Evolutionary conservation across 2,888 invertebrate species (phyloP), one percentile per base, ranked within the genome.

Genomic region (Agrochola circellaris): DNA sequence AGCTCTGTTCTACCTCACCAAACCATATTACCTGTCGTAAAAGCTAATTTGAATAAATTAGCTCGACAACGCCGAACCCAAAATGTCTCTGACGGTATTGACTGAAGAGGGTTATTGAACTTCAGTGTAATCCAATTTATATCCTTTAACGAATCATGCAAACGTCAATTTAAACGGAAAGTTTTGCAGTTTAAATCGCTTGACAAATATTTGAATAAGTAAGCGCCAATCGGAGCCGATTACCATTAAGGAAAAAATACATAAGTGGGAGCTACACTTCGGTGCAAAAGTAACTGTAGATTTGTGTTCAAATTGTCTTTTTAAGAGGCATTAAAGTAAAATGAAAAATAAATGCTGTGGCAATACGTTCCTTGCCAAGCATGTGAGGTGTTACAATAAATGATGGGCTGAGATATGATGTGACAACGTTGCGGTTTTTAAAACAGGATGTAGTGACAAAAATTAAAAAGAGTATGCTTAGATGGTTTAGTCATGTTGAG

Each of bases 1-100:
- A 48, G 30, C 7, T 69, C 48, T 45, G 64, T 45, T 60, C n/a
- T 66, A 73, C 45, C 38, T 74, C 54, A 58, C 23, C 11, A 65
- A 68, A 67, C 15, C 17, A 45, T 66, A 66, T 42, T 66, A 70
- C 11, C n/a, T 42, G 11, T 45, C 60, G 38, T 74, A 60, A 73
- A 71, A 82, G 26, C 56, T 82, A 60, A 77, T 81, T 82, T 82
- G 71, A 78, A 73, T 83, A 73, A 60, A 67, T 71, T 82, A 67
- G 56, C 64, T 71, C 67, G 67, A 67, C 42, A 61, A 54, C 20
- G 54, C 58, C 30, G 48, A 72, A 48, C 78, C 38, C 65, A 48
- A 65, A 83, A 76, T 62, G 48, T 81, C 62, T 30, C 42, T 51
- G 26, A 65, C 38, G 20, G 0, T 64, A 68, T 65, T 15, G 54